phyloP scores from a whole-genome alignment of 2,113 vertebrate species.

The Muntiacus muntjak region DNA sequence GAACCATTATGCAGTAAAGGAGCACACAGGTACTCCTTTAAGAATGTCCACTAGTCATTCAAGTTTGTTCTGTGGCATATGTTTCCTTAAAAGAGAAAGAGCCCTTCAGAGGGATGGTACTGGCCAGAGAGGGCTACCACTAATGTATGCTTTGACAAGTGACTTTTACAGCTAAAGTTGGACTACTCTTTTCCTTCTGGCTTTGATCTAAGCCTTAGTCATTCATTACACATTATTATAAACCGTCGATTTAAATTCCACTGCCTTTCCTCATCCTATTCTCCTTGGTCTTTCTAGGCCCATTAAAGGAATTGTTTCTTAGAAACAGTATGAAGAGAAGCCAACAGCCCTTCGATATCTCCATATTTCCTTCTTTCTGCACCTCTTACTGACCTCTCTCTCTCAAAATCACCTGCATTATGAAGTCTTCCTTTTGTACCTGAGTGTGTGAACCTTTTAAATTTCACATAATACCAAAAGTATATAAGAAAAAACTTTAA shows the following conservation, averaged over 20 bases:
- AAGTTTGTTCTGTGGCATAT: neutral
- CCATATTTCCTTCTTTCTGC: neutral
- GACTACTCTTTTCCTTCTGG: neutral
- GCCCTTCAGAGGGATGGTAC: neutral
- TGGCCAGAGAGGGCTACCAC: neutral
- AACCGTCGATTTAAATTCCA: conserved; percentile 8
- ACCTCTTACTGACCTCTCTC: neutral
- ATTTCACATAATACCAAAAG: neutral
- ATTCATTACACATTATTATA: conserved; percentile 15
- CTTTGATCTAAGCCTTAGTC: conserved; percentile 38
- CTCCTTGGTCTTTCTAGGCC: neutral
- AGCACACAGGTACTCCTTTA: neutral
- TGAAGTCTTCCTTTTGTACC: neutral
- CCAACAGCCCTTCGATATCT: neutral
- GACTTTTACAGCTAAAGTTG: neutral
- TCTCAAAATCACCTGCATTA: neutral
- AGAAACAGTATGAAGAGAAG: conserved; percentile 9
- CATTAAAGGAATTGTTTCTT: conserved; percentile 30
- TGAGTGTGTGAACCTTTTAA: neutral
- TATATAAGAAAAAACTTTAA: neutral
- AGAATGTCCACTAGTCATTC: neutral
- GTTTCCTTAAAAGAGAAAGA: neutral
- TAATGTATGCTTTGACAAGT: neutral
- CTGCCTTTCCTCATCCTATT: neutral
- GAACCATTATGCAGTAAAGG: neutral